Evolutionary conservation across 2,797 vertebrate genomes (phyloP), one percentile per base, ranked within the genome.

Genomic region (Tapera naevia): DNA sequence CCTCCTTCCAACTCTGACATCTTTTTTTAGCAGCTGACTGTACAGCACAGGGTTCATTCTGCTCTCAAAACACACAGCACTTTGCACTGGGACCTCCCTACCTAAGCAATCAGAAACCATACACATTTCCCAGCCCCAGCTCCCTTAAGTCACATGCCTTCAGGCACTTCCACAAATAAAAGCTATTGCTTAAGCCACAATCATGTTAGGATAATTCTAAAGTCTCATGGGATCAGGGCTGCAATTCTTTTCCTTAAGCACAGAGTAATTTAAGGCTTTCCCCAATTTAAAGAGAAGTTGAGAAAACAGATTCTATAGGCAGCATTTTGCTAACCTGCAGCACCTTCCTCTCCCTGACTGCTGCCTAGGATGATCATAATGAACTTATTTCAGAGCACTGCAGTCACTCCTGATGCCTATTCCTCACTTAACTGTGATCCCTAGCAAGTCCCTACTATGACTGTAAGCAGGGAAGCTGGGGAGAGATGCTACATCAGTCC

Each of bases 181-280:
- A 97, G 94, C 86, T 88, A 67, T 71, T 73, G 70, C 89, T 48
- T 94, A 97, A 97, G 94, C 96, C 96, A 91, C 89, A 11, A 5
- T 64, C 48, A n/a, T 80, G 90, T 95, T 24, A 72, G 79, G 75
- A 45, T 96, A 94, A 96, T 70, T 91, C 58, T 37, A 1, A 65
- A 89, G 11, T n/a, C 67, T 48, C 89, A 53, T 5, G 17, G 64
- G 88, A 94, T 94, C 89, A 84, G 89, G 73, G 39, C 85, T 92
- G 78, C 16, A 86, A 94, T 91, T 96, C 91, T 91, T 62, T 35
- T 73, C 64, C 41, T 32, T 22, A 96, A 91, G 80, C 74, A 72
- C 65, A 51, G 54, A 85, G 80, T 70, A 91, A 95, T 89, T 56
- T 75, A 91, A 60, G 89, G 94, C 91, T 97, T 82, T 86, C 37